Conservation (phyloP, 2,113 vertebrate species). For the Elephantulus edwardii region DNA sequence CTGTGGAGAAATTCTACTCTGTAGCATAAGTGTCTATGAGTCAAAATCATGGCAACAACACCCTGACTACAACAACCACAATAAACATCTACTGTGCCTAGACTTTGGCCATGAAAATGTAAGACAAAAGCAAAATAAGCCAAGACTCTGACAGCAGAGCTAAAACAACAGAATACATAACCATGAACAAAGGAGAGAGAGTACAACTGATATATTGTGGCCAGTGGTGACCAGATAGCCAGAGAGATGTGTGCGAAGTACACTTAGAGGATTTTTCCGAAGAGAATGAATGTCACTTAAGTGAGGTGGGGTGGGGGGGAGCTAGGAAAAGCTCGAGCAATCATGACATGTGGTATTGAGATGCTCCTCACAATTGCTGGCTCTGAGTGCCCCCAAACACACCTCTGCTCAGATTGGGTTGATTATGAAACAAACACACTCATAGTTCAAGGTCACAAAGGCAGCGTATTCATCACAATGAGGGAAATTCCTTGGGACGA, state of each 20-base stretch:
- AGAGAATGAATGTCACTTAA: constrained; percentile 46
- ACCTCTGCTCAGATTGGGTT: background rate
- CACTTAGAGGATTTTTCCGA: constrained; percentile 47
- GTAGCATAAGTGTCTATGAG: background rate
- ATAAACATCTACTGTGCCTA: background rate
- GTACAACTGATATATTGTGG: background rate
- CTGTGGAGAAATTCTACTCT: background rate
- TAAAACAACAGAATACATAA: background rate
- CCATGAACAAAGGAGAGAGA: background rate
- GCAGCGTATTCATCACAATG: background rate
- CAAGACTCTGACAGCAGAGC: background rate
- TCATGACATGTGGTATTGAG: background rate
- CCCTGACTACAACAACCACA: background rate
- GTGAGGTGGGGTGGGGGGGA: too few relatives aligned
- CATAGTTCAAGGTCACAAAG: constrained; percentile 61
- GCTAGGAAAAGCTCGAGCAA: constrained; percentile 32
- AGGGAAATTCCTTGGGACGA: constrained; percentile 52
- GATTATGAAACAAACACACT: constrained; percentile 59
- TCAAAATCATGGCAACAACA: background rate
- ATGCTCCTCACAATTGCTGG: background rate
- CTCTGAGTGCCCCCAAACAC: constrained; percentile 53
- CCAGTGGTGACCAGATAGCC: background rate
- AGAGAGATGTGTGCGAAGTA: constrained; percentile 15
- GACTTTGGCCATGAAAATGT: background rate
- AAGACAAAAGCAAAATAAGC: constrained; percentile 17